Evolutionary conservation across 2,113 vertebrate species (phyloP).

Genomic region (Uria aalge): DNA sequence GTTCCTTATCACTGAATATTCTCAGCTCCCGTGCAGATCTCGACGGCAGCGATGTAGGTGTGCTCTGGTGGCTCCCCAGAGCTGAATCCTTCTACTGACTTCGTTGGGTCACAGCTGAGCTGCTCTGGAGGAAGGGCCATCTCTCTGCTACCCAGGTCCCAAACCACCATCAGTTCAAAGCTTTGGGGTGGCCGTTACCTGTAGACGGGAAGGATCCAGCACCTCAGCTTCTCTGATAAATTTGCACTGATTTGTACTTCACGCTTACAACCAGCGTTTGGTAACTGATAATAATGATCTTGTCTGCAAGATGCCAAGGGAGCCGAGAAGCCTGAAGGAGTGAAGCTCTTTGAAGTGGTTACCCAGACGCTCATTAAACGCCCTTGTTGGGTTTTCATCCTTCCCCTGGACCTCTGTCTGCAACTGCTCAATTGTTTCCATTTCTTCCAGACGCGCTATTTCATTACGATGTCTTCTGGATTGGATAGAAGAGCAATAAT

Average conservation of each 20-base stretch:
- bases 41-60: rapidly evolving
- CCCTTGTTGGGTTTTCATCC: neutral
- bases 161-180: neutral
- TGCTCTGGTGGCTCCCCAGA: neutral
- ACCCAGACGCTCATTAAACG: neutral
- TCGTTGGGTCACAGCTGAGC: neutral
- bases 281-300: neutral
- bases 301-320: neutral
- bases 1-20: neutral
- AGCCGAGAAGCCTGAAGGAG: neutral
- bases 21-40: rapidly evolving
- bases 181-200: rapidly evolving
- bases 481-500: neutral
- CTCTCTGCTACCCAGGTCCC: neutral
- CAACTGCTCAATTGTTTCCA: neutral
- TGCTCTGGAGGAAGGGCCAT: neutral
- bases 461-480: neutral
- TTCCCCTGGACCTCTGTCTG: neutral
- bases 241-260: neutral
- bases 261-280: rapidly evolving
- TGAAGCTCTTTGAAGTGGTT: neutral
- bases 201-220: neutral
- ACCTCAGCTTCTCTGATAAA: neutral
- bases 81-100: neutral
- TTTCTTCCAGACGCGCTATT: neutral